phyloP scores from a whole-genome alignment of 53 echinoderm and acorn worm species.

The Astropecten irregularis region DNA sequence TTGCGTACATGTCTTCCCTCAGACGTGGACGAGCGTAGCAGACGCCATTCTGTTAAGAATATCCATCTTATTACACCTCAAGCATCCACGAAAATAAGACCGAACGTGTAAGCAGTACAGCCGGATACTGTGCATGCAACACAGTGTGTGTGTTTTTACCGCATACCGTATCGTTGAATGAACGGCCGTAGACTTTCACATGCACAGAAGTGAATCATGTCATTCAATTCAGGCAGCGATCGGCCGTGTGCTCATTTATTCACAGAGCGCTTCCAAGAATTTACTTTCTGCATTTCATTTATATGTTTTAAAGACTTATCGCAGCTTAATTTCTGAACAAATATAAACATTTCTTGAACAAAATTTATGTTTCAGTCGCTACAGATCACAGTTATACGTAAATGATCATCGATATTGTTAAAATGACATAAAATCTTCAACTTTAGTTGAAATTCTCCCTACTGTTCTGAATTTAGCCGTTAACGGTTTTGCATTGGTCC shows the following conservation, averaged over 20 bases:
- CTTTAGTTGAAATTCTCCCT: slow-evolving; percentile 3
- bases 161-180: neutral
- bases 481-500: slow-evolving; percentile 38
- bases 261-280: neutral
- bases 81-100: too few species aligned
- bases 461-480: slow-evolving; percentile 1
- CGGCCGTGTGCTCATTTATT: slow-evolving; percentile 4
- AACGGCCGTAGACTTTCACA: slow-evolving; percentile 9
- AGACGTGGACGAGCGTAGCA: neutral
- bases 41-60: slow-evolving; percentile 14
- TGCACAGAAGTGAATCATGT: slow-evolving; percentile 4
- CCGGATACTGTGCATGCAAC: too few species aligned
- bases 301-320: too few species aligned
- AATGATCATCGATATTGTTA: too few species aligned
- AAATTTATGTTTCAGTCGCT: neutral
- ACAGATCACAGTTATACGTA: too few species aligned
- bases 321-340: too few species aligned
- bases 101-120: too few species aligned
- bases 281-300: neutral
- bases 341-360: neutral
- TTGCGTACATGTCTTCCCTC: neutral
- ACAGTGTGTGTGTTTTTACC: too few species aligned
- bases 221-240: slow-evolving; percentile 16
- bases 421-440: too few species aligned
- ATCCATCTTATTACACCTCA: too few species aligned